Evolutionary conservation across 2,113 vertebrate genomes (phyloP).

Genomic region (Cyprinodon tularosa): DNA sequence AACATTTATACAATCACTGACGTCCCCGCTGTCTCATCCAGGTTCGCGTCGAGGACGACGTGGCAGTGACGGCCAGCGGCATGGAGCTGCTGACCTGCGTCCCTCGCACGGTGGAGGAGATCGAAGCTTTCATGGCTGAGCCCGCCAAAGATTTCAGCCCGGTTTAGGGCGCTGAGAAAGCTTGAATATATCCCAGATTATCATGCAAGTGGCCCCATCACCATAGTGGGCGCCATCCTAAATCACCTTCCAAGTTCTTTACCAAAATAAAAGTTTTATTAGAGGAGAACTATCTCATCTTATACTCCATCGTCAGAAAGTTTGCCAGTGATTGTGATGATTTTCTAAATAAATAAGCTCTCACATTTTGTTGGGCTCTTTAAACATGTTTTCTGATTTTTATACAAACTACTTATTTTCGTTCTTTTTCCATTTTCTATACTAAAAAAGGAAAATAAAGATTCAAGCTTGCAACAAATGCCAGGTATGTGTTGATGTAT

Average conservation of each 20-base stretch:
- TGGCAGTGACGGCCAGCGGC: conserved; percentile 84
- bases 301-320: too few relatives aligned
- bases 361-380: too few relatives aligned
- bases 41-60: conserved; percentile 95
- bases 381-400: neutral
- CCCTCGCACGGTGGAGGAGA: conserved; percentile 92
- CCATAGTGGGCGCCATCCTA: too few relatives aligned
- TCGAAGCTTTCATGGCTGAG: conserved; percentile 91
- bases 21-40: conserved; percentile 50
- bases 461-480: neutral
- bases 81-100: conserved; percentile 93
- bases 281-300: neutral
- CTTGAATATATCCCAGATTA: conserved; percentile 9
- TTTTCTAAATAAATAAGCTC: neutral
- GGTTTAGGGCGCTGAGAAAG: conserved; percentile 26
- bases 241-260: neutral
- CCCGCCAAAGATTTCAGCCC: conserved; percentile 70
- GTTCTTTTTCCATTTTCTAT: neutral
- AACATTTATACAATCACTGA: neutral
- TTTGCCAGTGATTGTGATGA: neutral
- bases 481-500: neutral
- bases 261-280: too few relatives aligned
- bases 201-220: neutral
- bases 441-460: neutral
- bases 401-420: neutral